Evolutionary conservation across 1,140 invertebrate species (phyloP).

Genomic region (Plectus sambesii): DNA sequence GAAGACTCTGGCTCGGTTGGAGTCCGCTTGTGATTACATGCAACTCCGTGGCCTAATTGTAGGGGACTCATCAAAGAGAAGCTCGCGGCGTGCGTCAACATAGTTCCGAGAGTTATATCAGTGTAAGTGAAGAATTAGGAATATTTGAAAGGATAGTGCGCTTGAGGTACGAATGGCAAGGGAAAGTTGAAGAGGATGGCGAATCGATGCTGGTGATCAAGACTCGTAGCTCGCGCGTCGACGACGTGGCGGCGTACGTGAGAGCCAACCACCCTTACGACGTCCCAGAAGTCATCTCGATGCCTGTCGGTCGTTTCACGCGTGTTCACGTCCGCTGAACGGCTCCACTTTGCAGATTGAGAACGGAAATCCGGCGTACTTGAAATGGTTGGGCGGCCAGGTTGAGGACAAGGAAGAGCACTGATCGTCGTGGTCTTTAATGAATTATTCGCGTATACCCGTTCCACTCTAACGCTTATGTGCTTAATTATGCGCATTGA

Average conservation of each 20-base stretch:
- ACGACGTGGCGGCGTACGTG: background rate
- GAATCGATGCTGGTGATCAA: background rate
- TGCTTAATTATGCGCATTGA: no score
- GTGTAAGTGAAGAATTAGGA: background rate
- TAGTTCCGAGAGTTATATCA: background rate
- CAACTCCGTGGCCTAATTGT: background rate
- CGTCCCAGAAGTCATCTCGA: background rate
- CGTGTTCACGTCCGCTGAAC: background rate
- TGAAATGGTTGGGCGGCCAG: background rate
- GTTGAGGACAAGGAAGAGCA: background rate
- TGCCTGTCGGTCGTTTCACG: background rate
- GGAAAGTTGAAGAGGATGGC: background rate
- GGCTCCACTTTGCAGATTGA: background rate
- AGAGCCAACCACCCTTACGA: background rate
- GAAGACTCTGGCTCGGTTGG: no score
- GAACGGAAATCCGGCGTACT: background rate
- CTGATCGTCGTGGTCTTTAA: background rate
- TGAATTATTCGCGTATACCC: background rate
- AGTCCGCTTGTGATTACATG: background rate
- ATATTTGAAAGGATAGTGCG: no score
- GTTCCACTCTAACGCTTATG: no score
- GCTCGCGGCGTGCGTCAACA: background rate
- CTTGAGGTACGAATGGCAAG: conserved; percentile 1
- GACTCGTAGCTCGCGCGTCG: background rate
- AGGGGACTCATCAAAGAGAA: background rate